phyloP scores from a whole-genome alignment of 2,797 vertebrate genomes.

The Poecilia wingei region DNA sequence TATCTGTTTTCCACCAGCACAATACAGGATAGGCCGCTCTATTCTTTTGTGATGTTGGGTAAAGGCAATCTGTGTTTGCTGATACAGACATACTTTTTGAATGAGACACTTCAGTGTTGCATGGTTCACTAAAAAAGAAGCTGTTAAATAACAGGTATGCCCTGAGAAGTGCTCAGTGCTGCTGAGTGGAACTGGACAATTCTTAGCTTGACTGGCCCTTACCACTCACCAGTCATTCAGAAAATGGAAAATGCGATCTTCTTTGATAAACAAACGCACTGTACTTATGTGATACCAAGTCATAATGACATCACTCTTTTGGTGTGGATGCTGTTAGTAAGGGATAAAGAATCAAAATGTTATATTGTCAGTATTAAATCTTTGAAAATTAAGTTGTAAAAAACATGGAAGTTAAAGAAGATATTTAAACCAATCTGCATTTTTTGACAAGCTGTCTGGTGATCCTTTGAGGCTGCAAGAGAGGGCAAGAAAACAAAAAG shows the following conservation, averaged over 20 bases:
- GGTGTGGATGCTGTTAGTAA: background rate
- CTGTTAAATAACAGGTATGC: background rate
- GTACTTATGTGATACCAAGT: background rate
- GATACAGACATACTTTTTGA: background rate
- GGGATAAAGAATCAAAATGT: background rate
- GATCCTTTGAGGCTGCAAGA: background rate
- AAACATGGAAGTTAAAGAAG: background rate
- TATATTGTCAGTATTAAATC: background rate
- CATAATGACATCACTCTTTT: background rate
- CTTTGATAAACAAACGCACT: background rate
- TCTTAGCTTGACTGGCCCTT: background rate
- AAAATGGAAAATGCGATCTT: background rate
- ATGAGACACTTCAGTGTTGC: background rate
- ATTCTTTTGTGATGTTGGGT: background rate
- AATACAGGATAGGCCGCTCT: background rate
- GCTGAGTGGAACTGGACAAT: background rate
- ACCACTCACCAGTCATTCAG: background rate
- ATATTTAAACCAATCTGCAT: background rate
- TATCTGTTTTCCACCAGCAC: background rate
- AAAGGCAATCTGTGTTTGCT: background rate
- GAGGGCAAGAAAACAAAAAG: background rate
- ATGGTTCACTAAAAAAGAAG: background rate
- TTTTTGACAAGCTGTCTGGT: background rate
- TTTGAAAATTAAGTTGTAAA: background rate
- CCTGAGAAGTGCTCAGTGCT: background rate